phyloP scores from a whole-genome alignment of 1,140 invertebrate species.

The Drosophila bocki region DNA sequence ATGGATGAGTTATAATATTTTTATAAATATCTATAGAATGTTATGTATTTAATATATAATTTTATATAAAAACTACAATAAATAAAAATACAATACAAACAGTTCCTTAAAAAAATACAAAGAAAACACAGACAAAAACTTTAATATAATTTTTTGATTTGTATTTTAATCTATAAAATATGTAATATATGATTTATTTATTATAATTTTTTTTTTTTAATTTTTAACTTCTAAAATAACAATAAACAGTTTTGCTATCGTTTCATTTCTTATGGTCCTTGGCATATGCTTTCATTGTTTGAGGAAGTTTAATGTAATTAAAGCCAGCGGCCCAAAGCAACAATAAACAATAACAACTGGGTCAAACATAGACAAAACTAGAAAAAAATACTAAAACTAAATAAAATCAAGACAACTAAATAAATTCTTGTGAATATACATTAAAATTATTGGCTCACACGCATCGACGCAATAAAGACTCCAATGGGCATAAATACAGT shows the following conservation, averaged over 20 bases:
- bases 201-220: background rate
- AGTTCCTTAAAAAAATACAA: no score
- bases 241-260: background rate
- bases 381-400: conserved; percentile 11
- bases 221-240: background rate
- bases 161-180: no score
- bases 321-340: conserved; percentile 32
- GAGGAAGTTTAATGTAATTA: conserved; percentile 56
- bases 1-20: no score
- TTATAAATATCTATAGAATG: no score
- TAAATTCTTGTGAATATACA: conserved; percentile 53
- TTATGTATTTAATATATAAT: no score
- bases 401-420: conserved; percentile 47
- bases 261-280: conserved; percentile 11
- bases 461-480: conserved; percentile 53
- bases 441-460: conserved; percentile 63
- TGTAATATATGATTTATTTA: no score
- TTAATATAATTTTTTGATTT: no score
- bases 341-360: conserved; percentile 47
- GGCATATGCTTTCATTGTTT: conserved; percentile 11
- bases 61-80: no score
- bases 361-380: background rate
- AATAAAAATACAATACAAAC: no score
- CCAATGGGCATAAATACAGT: conserved; percentile 5
- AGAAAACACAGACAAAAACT: no score